These are phyloP conservation scores for Cyrtonyx montezumae DNA, from an alignment of 2,113 vertebrate genomes.

Conservation along the genomic window DNA sequence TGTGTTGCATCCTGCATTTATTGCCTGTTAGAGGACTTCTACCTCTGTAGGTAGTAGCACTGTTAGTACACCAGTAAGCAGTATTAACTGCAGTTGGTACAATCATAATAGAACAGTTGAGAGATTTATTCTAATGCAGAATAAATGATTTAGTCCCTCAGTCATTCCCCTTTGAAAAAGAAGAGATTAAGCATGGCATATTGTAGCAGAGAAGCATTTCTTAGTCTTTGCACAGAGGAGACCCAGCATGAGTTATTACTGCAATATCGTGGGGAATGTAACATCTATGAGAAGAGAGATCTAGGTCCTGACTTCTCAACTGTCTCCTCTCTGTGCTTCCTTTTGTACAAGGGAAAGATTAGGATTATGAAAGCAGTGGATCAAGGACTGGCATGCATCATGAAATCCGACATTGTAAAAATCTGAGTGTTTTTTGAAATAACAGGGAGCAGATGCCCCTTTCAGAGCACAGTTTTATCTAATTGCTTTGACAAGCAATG, in stretches of 20 bases:
- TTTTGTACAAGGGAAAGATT: background rate
- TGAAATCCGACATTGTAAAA: background rate
- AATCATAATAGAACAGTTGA: background rate
- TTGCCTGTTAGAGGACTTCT: background rate
- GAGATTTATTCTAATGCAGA: background rate
- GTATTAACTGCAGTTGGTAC: background rate
- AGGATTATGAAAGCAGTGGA: background rate
- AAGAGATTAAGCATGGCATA: background rate
- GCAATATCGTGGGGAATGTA: background rate
- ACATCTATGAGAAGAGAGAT: background rate
- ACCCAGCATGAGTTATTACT: background rate
- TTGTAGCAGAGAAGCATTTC: background rate
- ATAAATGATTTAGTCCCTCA: background rate
- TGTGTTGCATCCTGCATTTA: background rate
- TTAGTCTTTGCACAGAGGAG: background rate
- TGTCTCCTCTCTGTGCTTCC: background rate
- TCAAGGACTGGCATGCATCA: background rate
- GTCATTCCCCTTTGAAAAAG: background rate
- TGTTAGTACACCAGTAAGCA: background rate
- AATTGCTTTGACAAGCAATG: background rate
- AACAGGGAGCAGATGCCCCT: background rate
- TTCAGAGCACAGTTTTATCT: background rate
- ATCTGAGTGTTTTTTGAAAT: background rate
- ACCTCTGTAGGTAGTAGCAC: background rate
- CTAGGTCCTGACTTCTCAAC: background rate